Evolutionary conservation across 2,113 vertebrate genomes (phyloP).

Genomic region (Psilopogon haemacephalus): DNA sequence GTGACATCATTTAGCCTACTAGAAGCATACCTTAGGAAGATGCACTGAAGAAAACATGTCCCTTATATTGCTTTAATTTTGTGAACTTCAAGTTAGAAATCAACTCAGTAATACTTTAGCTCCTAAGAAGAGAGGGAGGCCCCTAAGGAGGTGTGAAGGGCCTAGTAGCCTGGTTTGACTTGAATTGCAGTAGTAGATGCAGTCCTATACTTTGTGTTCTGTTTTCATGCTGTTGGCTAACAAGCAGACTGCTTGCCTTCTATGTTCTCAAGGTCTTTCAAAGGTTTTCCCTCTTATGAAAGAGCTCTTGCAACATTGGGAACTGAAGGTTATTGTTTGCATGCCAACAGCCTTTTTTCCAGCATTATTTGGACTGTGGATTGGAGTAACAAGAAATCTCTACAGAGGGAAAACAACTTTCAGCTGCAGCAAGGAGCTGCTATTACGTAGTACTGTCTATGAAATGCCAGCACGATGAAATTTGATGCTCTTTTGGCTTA

Average conservation of each 20-base stretch:
- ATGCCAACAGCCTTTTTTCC: background rate
- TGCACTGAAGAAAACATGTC: background rate
- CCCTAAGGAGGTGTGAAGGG: background rate
- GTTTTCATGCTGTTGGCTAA: background rate
- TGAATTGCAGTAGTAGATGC: background rate
- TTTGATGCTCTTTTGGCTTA: background rate
- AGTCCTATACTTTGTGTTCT: background rate
- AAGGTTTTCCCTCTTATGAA: background rate
- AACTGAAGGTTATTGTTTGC: background rate
- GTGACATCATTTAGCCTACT: background rate
- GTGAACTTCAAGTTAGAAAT: background rate
- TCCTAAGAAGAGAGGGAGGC: background rate
- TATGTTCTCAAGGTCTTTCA: background rate
- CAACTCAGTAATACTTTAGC: background rate
- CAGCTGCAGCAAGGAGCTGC: background rate
- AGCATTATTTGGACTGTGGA: background rate
- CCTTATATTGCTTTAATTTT: background rate
- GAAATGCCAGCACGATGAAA: background rate
- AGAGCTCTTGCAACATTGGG: background rate
- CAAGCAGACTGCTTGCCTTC: rapidly evolving
- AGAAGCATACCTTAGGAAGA: background rate
- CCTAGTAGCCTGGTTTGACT: rapidly evolving
- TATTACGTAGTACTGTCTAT: rapidly evolving
- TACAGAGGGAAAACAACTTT: background rate
- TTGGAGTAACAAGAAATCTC: background rate